phyloP scores from a whole-genome alignment of 1,140 invertebrate species.

The Temnothorax nylanderi region DNA sequence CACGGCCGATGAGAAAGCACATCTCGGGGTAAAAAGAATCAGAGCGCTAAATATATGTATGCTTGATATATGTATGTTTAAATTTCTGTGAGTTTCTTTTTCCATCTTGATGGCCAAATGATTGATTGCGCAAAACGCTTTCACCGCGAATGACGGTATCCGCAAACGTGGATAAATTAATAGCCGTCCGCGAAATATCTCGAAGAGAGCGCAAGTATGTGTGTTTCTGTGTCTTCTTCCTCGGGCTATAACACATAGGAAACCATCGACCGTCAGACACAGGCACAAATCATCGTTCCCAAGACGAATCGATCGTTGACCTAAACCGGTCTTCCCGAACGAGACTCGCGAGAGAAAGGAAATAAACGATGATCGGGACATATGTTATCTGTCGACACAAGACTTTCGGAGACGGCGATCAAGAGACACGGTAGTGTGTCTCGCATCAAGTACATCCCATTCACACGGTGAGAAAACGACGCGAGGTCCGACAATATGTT shows the following conservation, averaged over 20 bases:
- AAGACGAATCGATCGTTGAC: constrained; percentile 42
- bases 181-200: neutral
- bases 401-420: neutral
- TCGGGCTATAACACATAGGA: neutral
- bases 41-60: neutral
- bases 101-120: neutral
- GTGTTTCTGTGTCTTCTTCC: neutral
- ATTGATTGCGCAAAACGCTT: constrained; percentile 22
- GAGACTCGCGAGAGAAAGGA: constrained; percentile 47
- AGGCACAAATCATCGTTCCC: constrained; percentile 32
- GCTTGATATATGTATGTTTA: neutral
- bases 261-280: neutral
- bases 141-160: neutral
- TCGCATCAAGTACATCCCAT: neutral
- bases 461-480: constrained; percentile 33
- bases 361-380: constrained; percentile 34
- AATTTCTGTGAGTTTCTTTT: neutral
- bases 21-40: neutral
- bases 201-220: constrained; percentile 8
- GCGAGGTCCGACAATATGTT: constrained; percentile 16
- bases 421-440: too few relatives aligned
- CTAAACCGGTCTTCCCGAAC: constrained; percentile 24
- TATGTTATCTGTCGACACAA: neutral
- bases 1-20: neutral
- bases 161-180: constrained; percentile 1